Conservation (phyloP, 2,888 invertebrate genomes). For the Epistrophe grossulariae region DNA sequence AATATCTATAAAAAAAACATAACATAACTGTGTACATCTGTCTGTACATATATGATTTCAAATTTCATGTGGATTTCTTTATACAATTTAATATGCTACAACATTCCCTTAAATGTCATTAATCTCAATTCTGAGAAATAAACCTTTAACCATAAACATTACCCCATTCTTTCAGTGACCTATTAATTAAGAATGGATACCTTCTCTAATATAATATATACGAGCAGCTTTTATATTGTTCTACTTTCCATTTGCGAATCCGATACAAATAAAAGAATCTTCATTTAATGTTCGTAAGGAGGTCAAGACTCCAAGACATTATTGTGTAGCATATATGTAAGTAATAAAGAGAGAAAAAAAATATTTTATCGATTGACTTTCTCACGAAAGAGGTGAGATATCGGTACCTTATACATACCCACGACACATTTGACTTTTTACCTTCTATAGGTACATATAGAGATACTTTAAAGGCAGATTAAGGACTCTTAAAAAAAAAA, state of each 20-base stretch:
- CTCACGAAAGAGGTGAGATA: neutral
- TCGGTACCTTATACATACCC: neutral
- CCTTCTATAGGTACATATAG: neutral
- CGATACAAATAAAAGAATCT: neutral
- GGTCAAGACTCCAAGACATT: neutral
- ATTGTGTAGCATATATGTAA: neutral
- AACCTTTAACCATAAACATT: constrained; percentile 7
- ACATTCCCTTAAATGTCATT: neutral
- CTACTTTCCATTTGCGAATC: neutral
- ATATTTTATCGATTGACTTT: constrained; percentile 29
- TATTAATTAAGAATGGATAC: neutral
- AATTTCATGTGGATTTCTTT: neutral
- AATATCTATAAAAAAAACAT: no score
- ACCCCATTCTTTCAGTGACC: neutral
- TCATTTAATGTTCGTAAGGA: neutral
- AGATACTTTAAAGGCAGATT: neutral
- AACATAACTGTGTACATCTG: no score
- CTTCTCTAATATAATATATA: neutral
- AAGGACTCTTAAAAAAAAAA: neutral
- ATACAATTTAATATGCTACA: neutral
- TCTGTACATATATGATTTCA: no score
- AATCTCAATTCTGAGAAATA: constrained; percentile 7
- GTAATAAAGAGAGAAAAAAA: neutral
- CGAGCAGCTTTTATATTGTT: no score
- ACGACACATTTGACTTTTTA: neutral